Base-by-base conservation (phyloP, 2,113 vertebrate genomes). In the Arothron firmamentum region DNA sequence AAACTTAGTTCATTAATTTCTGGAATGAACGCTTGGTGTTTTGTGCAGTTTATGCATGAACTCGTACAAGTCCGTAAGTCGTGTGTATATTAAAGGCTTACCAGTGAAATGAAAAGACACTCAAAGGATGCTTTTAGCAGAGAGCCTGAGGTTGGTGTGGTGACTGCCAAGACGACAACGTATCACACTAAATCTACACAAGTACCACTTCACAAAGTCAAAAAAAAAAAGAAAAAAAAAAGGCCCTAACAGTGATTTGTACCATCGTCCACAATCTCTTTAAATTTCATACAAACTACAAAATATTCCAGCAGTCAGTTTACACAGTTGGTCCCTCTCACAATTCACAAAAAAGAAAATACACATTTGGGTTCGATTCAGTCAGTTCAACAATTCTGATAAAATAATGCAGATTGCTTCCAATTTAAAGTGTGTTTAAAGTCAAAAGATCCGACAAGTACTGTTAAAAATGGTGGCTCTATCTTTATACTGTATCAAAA, bases 161-260 rank as follows among this genome's bases (percentile, higher is more conserved):
- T 74, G 77, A 81, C 65, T 54, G 80, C 84, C 82, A 83, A 77
- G 83, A 84, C 65, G 72, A 82, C 75, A 20, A 67, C n/a, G 55
- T 47, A 66, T 79, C 58, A 73, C 66, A 53, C 72, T 73, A 55
- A 71, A 59, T 82, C 74, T 59, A 70, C 48, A 54, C 6, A 80
- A 72, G 67, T 59, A 81, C 70, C 50, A 62, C 58, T 71, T 65
- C 50, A 72, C 69, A 56, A 65, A 74, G 42, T 62, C 50, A 54
- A 58, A n/a, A n/a, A n/a, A n/a, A n/a, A n/a, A n/a, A n/a, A n/a
- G n/a, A 49, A 62, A 70, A 72, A 51, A 49, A 67, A 70, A 72
- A 72, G 53, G 56, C 68, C 75, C 72, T 13, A 79, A 82, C 88
- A 87, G 86, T 89, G 88, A 86, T 85, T 79, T 52, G 75, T 85